Percentiles rank a stretch among this genome's conserved stretches.
These are phyloP conservation scores for Rutpela maculata DNA, from an alignment of 2,888 invertebrate genomes.

Conservation along the genomic window DNA sequence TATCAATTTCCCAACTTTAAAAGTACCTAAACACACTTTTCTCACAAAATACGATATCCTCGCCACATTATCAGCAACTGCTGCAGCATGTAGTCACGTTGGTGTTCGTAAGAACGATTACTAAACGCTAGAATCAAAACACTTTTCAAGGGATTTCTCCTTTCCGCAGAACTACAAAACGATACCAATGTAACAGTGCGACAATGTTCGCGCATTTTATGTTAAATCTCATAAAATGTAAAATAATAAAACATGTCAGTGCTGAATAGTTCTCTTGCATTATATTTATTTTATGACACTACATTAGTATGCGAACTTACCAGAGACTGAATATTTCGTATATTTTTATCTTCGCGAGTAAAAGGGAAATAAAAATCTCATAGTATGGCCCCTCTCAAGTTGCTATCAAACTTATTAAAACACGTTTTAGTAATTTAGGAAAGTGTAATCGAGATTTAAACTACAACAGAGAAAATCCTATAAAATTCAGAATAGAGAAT, in stretches of 20 bases:
- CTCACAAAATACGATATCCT: neutral
- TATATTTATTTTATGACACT: constrained; percentile 37
- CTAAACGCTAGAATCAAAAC: neutral
- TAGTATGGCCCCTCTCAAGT: neutral
- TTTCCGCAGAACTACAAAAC: neutral
- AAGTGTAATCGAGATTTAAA: neutral
- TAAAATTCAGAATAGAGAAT: too few species aligned
- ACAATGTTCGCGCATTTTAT: constrained; percentile 32
- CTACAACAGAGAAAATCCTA: too few species aligned
- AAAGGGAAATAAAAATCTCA: constrained; percentile 13
- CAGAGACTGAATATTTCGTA: constrained; percentile 5
- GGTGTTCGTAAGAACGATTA: neutral
- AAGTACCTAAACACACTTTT: neutral
- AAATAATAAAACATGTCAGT: constrained; percentile 35
- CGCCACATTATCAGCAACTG: neutral
- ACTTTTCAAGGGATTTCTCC: neutral
- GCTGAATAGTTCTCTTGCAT: constrained; percentile 23
- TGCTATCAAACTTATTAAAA: neutral
- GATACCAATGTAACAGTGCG: constrained; percentile 29
- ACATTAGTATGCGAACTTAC: constrained; percentile 20
- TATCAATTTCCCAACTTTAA: neutral
- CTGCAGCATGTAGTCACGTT: neutral
- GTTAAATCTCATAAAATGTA: constrained; percentile 31
- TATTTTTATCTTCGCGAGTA: constrained; percentile 19
- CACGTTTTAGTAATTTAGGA: neutral